A percentile compares a stretch with the other conserved stretches of the same genome.
Conservation (phyloP, 30 jellyfish, hydroid and myxozoan species). For the Catostylus mosaicus region DNA sequence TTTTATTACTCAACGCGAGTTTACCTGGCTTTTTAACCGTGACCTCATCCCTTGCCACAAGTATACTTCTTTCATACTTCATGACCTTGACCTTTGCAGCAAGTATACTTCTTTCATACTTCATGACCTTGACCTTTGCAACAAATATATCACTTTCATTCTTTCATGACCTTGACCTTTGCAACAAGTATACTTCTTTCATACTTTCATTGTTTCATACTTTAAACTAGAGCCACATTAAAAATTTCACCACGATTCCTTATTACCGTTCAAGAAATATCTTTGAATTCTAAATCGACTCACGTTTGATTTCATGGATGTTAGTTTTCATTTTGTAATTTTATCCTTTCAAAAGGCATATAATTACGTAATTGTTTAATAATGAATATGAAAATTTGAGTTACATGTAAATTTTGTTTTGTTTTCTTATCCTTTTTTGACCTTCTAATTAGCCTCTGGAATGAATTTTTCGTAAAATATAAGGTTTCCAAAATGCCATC, state of each 20-base stretch:
- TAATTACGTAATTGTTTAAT: background rate
- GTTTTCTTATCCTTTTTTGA: background rate
- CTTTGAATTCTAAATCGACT: background rate
- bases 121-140: background rate
- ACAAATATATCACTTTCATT: background rate
- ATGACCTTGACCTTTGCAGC: background rate
- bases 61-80: background rate
- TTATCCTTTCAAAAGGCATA: background rate
- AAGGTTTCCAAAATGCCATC: too few species aligned
- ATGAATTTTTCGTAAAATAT: too few species aligned
- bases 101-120: background rate
- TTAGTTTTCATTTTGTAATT: background rate
- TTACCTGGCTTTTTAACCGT: too few species aligned
- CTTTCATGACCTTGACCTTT: background rate
- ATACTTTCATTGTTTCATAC: too few species aligned
- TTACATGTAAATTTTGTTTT: background rate
- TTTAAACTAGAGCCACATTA: background rate
- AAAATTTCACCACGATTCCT: background rate
- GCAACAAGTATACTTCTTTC: too few species aligned
- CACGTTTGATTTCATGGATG: background rate
- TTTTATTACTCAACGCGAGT: too few species aligned
- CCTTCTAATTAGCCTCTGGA: too few species aligned
- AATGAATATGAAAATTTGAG: conserved; percentile 44
- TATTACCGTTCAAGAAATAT: background rate
- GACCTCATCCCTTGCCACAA: too few species aligned